These are phyloP conservation scores for Saccostrea echinata DNA, from an alignment of 1,140 invertebrate genomes.

Conservation along the genomic window DNA sequence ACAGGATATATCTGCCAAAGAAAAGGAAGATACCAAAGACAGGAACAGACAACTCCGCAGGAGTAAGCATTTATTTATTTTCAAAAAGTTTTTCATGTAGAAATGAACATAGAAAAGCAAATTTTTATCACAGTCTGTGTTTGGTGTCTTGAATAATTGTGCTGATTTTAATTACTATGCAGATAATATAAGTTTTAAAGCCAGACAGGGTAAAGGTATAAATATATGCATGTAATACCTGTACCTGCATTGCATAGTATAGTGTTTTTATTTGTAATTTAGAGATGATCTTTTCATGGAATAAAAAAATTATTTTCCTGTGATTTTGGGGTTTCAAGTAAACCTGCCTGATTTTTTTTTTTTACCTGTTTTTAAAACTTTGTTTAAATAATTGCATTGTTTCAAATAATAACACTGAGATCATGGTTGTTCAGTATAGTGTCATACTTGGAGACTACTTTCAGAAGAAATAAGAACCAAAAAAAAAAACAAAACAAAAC, in stretches of 20 bases:
- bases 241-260: background rate
- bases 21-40: conserved; percentile 60
- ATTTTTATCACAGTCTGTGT: too few species aligned
- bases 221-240: background rate
- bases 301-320: background rate
- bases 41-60: conserved; percentile 66
- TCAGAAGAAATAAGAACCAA: too few species aligned
- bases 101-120: background rate
- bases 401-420: too few species aligned
- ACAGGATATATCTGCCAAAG: conserved; percentile 60
- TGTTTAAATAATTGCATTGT: too few species aligned
- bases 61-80: conserved; percentile 61
- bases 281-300: background rate
- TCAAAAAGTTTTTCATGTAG: background rate
- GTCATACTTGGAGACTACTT: too few species aligned
- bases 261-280: background rate
- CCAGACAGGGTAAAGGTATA: background rate
- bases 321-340: background rate
- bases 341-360: too few species aligned
- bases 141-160: too few species aligned
- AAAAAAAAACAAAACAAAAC: too few species aligned
- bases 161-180: too few species aligned
- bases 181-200: too few species aligned
- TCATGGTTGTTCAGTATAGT: too few species aligned
- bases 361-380: too few species aligned